Evolutionary conservation across 2,797 vertebrate species (phyloP), one percentile per base, ranked within the genome.

Genomic region (Agapornis canus): DNA sequence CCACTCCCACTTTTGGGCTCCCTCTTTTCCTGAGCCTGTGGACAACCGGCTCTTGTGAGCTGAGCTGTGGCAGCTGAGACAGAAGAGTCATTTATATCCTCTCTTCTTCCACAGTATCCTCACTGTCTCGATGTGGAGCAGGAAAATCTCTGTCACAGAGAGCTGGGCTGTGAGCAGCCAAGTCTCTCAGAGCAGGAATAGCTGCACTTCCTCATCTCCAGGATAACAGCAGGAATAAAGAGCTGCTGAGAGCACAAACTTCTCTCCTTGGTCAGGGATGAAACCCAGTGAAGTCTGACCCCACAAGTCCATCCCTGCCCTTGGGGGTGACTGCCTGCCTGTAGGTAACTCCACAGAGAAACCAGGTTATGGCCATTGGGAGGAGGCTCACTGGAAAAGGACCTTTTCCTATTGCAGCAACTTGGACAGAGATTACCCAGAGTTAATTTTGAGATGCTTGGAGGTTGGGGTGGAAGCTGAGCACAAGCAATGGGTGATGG

Each of bases 1-100:
- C 43, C 54, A 35, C 80, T 84, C 70, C 71, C 32, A 61, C 40
- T 89, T 66, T 15, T 20, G 59, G 51, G 60, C 71, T 91, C 56
- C 54, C 51, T 82, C 71, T 77, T 57, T 77, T 57, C 22, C 60
- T 39, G 49, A 86, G 78, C 37, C 60, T 54, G 27, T 9, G 37
- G 49, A 69, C 49, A 81, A 14, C 20, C 45, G 32, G 31, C 26
- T 73, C 42, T 25, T 42, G 29, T 1, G 8, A 52, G 40, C 40
- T 54, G 35, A 40, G 80, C 80, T 81, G 32, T 3, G 51, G 32
- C 18, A 82, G 63, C 70, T 56, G 20, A 57, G n/a, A n/a, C 29
- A 65, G 42, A 56, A 66, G 76, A 52, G 40, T 32, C 3, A 72
- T 72, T 90, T 37, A 60, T 29, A 54, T 23, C 49, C 23, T 52